These are phyloP conservation scores for Aphodius granarius DNA, from an alignment of 2,888 invertebrate genomes.

Conservation along the genomic window DNA sequence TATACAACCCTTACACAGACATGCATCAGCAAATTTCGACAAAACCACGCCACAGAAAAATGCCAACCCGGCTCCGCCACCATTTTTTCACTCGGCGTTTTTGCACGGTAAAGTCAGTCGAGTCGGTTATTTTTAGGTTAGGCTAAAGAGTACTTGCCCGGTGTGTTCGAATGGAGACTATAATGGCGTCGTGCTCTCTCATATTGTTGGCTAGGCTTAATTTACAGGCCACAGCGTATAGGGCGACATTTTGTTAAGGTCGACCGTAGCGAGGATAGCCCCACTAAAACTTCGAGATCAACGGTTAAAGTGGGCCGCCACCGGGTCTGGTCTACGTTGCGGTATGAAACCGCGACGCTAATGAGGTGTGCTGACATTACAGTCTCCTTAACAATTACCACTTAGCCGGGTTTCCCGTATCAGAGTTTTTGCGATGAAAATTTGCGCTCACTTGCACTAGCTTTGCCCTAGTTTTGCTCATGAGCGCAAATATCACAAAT, in stretches of 20 bases:
- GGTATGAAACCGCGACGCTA: slow-evolving; percentile 42
- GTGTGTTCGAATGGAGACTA: background rate
- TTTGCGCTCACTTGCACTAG: background rate
- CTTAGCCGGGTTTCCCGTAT: slow-evolving; percentile 28
- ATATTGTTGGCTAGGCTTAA: slow-evolving; percentile 21
- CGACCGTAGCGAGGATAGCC: slow-evolving; percentile 24
- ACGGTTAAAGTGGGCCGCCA: slow-evolving; percentile 31
- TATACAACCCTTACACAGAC: background rate
- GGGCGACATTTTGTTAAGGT: slow-evolving; percentile 44
- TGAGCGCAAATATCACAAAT: no score
- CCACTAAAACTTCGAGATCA: slow-evolving; percentile 20
- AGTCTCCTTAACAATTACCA: slow-evolving; percentile 43
- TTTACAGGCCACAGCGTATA: slow-evolving; percentile 34
- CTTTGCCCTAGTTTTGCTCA: background rate
- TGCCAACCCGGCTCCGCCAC: background rate
- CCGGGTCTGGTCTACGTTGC: background rate
- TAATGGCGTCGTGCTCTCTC: background rate
- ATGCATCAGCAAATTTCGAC: background rate
- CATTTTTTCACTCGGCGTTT: background rate
- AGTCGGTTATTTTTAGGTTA: background rate
- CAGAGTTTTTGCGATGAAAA: background rate
- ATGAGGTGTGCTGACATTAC: slow-evolving; percentile 50
- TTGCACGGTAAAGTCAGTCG: background rate
- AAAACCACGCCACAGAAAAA: background rate
- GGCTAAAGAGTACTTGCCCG: background rate